Evolutionary conservation across 2,113 vertebrate species (phyloP).

Genomic region (Oryzias melastigma): DNA sequence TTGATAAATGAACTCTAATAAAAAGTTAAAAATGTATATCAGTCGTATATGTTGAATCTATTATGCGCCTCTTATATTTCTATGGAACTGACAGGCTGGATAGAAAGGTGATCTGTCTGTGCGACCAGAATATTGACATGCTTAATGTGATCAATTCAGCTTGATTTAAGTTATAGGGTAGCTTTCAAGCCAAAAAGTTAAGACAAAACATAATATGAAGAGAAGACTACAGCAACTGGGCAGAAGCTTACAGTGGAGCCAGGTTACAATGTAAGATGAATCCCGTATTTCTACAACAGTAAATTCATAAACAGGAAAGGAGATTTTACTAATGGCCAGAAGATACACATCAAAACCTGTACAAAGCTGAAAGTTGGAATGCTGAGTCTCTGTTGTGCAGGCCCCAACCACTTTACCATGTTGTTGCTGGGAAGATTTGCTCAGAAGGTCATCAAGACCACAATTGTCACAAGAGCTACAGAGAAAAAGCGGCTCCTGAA

Average conservation of each 20-base stretch:
- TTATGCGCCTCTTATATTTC: slow-evolving; percentile 73
- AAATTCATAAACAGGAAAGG: slow-evolving; percentile 68
- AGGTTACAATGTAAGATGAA: slow-evolving; percentile 70
- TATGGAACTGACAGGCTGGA: slow-evolving; percentile 74
- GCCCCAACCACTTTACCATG: slow-evolving; percentile 78
- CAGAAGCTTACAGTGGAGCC: slow-evolving; percentile 72
- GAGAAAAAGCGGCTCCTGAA: slow-evolving; percentile 77
- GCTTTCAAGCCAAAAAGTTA: slow-evolving; percentile 75
- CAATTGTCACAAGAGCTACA: slow-evolving; percentile 77
- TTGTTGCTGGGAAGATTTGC: slow-evolving; percentile 74
- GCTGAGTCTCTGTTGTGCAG: slow-evolving; percentile 66
- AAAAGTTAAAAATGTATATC: slow-evolving; percentile 24
- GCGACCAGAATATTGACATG: slow-evolving; percentile 79
- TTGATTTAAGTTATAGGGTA: slow-evolving; percentile 79
- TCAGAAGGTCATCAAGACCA: slow-evolving; percentile 78
- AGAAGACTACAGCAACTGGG: slow-evolving; percentile 64
- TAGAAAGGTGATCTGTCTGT: slow-evolving; percentile 77
- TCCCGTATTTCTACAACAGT: slow-evolving; percentile 53
- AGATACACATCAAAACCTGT: slow-evolving; percentile 70
- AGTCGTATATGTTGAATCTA: slow-evolving; percentile 54
- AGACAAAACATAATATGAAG: slow-evolving; percentile 66
- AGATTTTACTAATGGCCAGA: slow-evolving; percentile 72
- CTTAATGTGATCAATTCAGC: slow-evolving; percentile 80
- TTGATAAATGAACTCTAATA: not conserved
- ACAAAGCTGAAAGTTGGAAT: slow-evolving; percentile 63